phyloP scores from a whole-genome alignment of 2,888 invertebrate species.

The Gnatocerus cornutus region DNA sequence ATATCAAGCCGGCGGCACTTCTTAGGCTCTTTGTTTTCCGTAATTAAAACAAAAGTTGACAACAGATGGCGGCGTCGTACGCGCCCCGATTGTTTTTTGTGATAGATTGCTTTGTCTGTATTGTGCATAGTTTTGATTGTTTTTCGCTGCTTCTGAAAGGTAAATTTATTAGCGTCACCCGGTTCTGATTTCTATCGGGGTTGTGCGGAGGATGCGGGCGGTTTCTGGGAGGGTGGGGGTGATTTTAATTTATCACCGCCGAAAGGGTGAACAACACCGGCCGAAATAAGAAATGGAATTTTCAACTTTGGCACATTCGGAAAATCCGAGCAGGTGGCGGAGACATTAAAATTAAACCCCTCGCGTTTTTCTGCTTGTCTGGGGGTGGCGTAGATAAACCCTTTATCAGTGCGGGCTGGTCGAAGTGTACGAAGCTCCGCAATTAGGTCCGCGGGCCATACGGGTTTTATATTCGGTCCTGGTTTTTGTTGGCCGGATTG shows the following conservation, averaged over 20 bases:
- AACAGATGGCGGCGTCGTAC: conserved; percentile 65
- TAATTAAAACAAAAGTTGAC: conserved; percentile 71
- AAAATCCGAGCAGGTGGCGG: conserved; percentile 22
- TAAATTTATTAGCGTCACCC: conserved; percentile 69
- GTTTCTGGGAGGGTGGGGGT: conserved; percentile 6
- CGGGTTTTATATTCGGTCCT: conserved; percentile 47
- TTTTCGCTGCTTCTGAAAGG: conserved; percentile 68
- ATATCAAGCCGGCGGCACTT: conserved; percentile 59
- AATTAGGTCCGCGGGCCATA: conserved; percentile 46
- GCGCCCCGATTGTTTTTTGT: conserved; percentile 68
- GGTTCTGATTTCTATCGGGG: conserved; percentile 65
- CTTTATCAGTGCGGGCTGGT: conserved; percentile 32
- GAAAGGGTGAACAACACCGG: conserved; percentile 20
- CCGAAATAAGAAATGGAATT: conserved; percentile 20
- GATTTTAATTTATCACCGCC: conserved; percentile 42
- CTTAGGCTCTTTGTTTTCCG: conserved; percentile 68
- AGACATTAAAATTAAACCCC: conserved; percentile 35
- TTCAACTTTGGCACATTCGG: conserved; percentile 12
- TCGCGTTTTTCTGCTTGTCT: too few relatives aligned
- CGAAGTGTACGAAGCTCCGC: conserved; percentile 42
- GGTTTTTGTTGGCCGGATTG: conserved; percentile 39
- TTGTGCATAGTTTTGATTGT: conserved; percentile 70
- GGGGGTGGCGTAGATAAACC: too few relatives aligned
- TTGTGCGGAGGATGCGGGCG: conserved; percentile 21
- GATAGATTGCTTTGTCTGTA: conserved; percentile 70